Base-by-base conservation (phyloP, 37 sponge, comb jelly and placozoan species). In the Oopsacas minuta region DNA sequence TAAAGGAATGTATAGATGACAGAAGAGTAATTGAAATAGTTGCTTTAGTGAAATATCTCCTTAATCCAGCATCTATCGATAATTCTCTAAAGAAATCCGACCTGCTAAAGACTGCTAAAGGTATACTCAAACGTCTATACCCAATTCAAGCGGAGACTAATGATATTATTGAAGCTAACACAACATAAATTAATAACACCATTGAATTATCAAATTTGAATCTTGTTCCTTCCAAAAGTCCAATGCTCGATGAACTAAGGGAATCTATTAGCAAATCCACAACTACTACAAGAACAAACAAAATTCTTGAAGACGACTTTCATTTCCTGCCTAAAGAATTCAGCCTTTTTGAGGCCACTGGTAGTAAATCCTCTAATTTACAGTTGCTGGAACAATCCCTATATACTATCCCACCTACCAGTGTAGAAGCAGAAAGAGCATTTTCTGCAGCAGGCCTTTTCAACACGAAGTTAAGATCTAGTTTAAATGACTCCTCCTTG, bases 341-440 rank as follows among this genome's bases (percentile, higher is more conserved):
- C 75, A 61, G 28, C 22, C 75, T 61, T 61, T 61, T 61, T 61
- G 75, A 61, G 75, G 32, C 28, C 22, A 61, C 75, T 34, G 75
- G 75, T 32, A 61, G 32, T 7, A 61, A 61, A 61, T 61, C 75
- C 22, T 32, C 22, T 25, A 61, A 61, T 61, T 32, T 61, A 25
- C 20, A 32, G 32, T 34, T 61, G 75, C 28, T 61, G 28, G 75
- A 61, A 34, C 75, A 61, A 61, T 25, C 75, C 75, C 75, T 61
- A 5, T 61, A 61, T 61, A 61, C 22, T n/a, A 61, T 61, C 28
- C 75, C 75, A 12, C 28, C 32, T 61, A 61, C 75, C 75, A 61
- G 75, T 61, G 75, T 61, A 61, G 75, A 61, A 61, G 75, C 75
- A 32, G 75, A 61, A 61, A 61, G 75, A 61, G 75, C 75, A 32